Percentiles rank a stretch among this genome's conserved stretches.
Conservation (phyloP, 2,888 invertebrate genomes). For the Dicyrtomina minuta region DNA sequence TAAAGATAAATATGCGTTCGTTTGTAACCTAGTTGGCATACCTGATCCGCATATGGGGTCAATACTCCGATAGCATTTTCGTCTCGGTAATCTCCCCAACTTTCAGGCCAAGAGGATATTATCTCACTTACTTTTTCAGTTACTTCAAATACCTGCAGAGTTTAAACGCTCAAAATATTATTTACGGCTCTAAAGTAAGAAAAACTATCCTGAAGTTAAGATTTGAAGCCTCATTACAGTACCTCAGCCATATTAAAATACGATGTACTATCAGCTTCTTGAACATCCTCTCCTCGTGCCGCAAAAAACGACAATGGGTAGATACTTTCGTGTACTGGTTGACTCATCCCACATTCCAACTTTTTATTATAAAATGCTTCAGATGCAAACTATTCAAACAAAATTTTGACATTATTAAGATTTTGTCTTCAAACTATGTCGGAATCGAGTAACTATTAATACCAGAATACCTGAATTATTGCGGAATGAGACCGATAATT, state of each 20-base stretch:
- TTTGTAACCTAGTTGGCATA: conserved; percentile 55
- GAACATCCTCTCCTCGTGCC: conserved; percentile 75
- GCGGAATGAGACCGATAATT: conserved; percentile 81
- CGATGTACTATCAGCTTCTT: conserved; percentile 71
- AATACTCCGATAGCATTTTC: conserved; percentile 81
- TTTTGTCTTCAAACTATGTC: not conserved
- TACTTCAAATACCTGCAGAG: conserved; percentile 67
- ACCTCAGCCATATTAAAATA: conserved; percentile 80
- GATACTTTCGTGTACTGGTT: conserved; percentile 65
- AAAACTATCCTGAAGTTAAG: conserved; percentile 53
- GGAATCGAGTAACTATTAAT: not conserved
- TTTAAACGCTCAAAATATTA: not conserved
- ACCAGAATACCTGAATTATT: conserved; percentile 64
- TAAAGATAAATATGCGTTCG: not conserved
- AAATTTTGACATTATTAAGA: conserved; percentile 25
- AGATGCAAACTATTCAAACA: conserved; percentile 65
- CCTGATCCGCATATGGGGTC: conserved; percentile 80
- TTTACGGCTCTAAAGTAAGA: too few relatives aligned
- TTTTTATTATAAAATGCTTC: conserved; percentile 78
- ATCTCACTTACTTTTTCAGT: conserved; percentile 73
- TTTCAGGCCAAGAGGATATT: conserved; percentile 71
- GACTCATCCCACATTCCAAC: conserved; percentile 71
- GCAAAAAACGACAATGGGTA: conserved; percentile 78
- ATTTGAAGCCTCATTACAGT: too few relatives aligned
- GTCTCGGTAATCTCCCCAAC: conserved; percentile 70